A percentile compares a stretch with the other conserved stretches of the same genome.
Evolutionary conservation across 2,888 invertebrate species (phyloP).

Genomic region (Ariolimax columbianus): DNA sequence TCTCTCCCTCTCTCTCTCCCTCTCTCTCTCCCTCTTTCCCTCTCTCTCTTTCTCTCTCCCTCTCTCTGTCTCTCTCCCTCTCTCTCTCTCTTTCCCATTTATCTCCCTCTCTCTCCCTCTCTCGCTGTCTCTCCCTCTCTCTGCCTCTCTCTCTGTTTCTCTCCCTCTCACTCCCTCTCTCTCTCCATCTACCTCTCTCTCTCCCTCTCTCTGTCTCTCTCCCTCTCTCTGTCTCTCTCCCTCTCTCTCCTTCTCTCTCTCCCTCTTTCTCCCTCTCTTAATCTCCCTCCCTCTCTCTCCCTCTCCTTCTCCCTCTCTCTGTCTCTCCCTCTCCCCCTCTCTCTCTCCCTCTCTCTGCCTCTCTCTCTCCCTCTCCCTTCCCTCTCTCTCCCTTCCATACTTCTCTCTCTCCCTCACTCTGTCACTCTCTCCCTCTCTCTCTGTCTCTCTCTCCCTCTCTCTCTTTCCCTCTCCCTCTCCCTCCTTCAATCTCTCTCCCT

Average conservation of each 20-base stretch:
- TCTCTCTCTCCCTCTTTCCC: not conserved
- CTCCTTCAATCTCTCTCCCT: not conserved
- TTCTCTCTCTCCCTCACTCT: slow-evolving; percentile 4
- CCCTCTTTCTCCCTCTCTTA: not conserved
- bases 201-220: slow-evolving; percentile 14
- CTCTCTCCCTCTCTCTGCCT: not conserved
- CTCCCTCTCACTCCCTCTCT: too few relatives aligned
- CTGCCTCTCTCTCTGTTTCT: too few relatives aligned
- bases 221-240: slow-evolving; percentile 12
- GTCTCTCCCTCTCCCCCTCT: not conserved
- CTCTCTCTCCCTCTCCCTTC: too few relatives aligned
- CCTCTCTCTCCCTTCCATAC: not conserved
- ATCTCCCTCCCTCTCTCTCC: slow-evolving; percentile 1
- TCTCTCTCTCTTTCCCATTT: too few relatives aligned
- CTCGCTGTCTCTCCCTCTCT: not conserved
- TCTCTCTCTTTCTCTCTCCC: too few relatives aligned
- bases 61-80: too few relatives aligned
- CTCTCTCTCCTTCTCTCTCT: not conserved
- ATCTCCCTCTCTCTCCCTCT: too few relatives aligned
- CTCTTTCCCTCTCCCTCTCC: slow-evolving; percentile 27
- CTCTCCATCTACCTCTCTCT: too few relatives aligned
- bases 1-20: too few relatives aligned
- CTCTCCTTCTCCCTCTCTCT: not conserved
- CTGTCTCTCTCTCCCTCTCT: not conserved
- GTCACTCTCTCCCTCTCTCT: slow-evolving; percentile 18